Percentiles rank a stretch among this genome's conserved stretches.
Conservation (phyloP, 2,797 vertebrate genomes). For the Yasuhikotakia modesta region DNA sequence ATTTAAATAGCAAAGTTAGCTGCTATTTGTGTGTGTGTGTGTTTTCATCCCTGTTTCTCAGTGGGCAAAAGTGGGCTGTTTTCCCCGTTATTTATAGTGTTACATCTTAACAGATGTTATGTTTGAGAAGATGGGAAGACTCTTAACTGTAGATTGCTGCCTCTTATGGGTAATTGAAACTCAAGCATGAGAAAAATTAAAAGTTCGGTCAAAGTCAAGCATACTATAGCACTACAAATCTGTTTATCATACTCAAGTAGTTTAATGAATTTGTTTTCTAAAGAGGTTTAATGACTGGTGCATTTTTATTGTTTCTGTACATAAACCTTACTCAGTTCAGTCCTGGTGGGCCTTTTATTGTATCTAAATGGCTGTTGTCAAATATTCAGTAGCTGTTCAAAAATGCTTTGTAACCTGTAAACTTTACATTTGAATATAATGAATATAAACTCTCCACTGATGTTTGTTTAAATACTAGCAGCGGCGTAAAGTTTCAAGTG, state of each 20-base stretch:
- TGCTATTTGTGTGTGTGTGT: conserved; percentile 6
- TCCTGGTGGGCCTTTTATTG: not conserved
- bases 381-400: not conserved
- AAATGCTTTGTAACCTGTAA: conserved; percentile 9
- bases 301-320: not conserved
- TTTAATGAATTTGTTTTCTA: not conserved
- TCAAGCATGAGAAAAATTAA: not conserved
- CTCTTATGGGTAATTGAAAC: not conserved
- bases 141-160: not conserved
- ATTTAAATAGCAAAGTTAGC: not conserved
- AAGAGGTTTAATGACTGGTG: not conserved
- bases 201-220: not conserved
- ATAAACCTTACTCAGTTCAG: not conserved
- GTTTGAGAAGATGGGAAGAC: not conserved
- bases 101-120: not conserved
- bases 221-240: not conserved
- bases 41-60: not conserved
- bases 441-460: not conserved
- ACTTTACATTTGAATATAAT: conserved; percentile 10
- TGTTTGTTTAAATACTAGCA: not conserved
- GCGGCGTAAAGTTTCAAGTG: not conserved
- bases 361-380: not conserved
- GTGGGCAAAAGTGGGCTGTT: not conserved
- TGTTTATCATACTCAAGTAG: not conserved
- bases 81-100: not conserved